Evolutionary conservation across 2,797 vertebrate genomes (phyloP), one percentile per base, ranked within the genome.

Genomic region (Sebastes paucispinis): DNA sequence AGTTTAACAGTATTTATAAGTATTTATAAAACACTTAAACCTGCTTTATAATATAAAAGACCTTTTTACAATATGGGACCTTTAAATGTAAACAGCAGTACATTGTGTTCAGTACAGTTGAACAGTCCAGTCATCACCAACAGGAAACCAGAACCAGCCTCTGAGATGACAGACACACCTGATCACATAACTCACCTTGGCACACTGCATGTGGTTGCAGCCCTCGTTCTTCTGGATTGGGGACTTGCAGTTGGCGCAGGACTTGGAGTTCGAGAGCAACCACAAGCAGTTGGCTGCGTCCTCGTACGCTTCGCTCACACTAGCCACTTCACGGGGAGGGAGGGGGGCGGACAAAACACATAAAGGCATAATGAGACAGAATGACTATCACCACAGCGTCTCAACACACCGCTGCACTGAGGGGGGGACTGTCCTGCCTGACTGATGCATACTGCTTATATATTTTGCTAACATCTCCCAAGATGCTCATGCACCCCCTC

Each of bases 161-260:
- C 4, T 16, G 14, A 64, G 14, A 60, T 64, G 31, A 31, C 31
- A 8, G 31, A 31, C 31, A 31, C 31, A 31, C 6, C 31, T 31
- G 31, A 31, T 31, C 31, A 31, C 31, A 31, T 31, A 31, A 31
- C 77, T 82, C 78, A 95, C 94, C 94, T 95, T 95, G 24, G 98
- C 97, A 95, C 98, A 99, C 80, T 99, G 98, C 98, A 99, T 99
- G 94, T 99, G 98, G 93, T 99, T 99, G 93, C 98, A 99, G 82
- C 98, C 98, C 89, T 99, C 98, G 1, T 99, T 99, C 95, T 99
- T 99, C 96, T 99, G 98, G 91, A 99, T 99, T 1, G 98, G 98
- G 82, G 98, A 99, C 92, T 99, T 99, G 96, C 98, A 99, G 88
- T 97, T 99, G 92, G 98, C 97, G 55, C 98, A 99, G 18, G 98